A percentile compares a stretch with the other conserved stretches of the same genome.
These are phyloP conservation scores for Sciurus niger DNA, from an alignment of 2,113 vertebrate species.

Conservation along the genomic window DNA sequence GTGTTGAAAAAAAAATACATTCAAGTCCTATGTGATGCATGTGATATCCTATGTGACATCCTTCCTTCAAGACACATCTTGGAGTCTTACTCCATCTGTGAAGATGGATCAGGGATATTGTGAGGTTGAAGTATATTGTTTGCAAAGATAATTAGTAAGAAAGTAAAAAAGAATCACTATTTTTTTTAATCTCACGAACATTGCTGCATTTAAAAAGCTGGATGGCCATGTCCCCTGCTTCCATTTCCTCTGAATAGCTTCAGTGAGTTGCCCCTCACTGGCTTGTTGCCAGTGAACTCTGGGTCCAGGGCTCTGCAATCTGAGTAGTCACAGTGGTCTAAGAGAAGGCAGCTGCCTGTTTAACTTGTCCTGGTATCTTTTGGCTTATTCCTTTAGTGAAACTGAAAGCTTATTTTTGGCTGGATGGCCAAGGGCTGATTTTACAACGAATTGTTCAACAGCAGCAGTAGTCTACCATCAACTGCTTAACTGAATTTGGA, in stretches of 20 bases:
- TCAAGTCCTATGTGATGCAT: background rate
- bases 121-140: background rate
- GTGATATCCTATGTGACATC: background rate
- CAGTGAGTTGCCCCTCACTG: background rate
- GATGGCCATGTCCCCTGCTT: background rate
- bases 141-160: background rate
- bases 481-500: background rate
- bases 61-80: background rate
- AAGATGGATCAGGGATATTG: background rate
- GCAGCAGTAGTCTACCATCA: background rate
- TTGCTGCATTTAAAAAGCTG: background rate
- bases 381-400: background rate
- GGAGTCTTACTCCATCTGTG: background rate
- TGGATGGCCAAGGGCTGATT: background rate
- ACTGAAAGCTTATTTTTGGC: background rate
- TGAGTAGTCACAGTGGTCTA: background rate
- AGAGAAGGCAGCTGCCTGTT: background rate
- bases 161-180: background rate
- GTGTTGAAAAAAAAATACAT: background rate
- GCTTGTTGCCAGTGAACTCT: background rate
- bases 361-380: background rate
- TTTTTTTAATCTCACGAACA: conserved; percentile 11
- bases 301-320: background rate
- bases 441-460: background rate
- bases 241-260: background rate